Conservation (phyloP, 1,140 invertebrate species). For the Trichoplusia ni region DNA sequence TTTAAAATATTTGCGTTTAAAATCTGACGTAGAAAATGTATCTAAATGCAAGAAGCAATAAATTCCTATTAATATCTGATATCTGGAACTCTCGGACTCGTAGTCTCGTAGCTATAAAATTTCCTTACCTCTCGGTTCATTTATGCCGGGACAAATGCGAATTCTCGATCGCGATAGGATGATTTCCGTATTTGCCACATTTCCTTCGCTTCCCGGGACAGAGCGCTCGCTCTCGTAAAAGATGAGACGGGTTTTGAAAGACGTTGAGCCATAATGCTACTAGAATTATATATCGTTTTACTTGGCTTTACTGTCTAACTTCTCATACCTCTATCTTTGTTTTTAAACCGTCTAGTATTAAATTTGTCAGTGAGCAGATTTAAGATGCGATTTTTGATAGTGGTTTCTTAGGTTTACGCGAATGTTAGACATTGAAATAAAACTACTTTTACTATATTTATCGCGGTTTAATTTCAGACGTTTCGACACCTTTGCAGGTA, state of each 20-base stretch:
- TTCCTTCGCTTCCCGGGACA: conserved; percentile 20
- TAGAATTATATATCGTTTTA: conserved; percentile 15
- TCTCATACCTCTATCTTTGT: not conserved
- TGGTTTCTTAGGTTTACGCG: too few species aligned
- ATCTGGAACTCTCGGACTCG: not conserved
- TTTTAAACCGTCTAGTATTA: too few species aligned
- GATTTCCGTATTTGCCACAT: conserved; percentile 26
- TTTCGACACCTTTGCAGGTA: too few species aligned
- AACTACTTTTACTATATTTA: too few species aligned
- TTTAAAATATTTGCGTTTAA: too few species aligned
- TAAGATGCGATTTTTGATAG: too few species aligned
- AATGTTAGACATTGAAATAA: too few species aligned
- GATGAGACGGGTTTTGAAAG: conserved; percentile 6
- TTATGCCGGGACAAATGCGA: conserved; percentile 20
- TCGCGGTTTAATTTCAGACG: too few species aligned
- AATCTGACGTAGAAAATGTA: too few species aligned
- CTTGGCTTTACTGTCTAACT: not conserved
- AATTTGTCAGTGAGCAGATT: too few species aligned
- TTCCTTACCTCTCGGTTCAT: not conserved
- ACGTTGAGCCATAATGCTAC: not conserved
- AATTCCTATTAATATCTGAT: too few species aligned
- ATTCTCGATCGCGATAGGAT: conserved; percentile 21
- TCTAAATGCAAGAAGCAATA: too few species aligned
- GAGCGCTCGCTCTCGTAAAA: conserved; percentile 13
- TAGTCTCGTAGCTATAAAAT: not conserved